Evolutionary conservation across 1,140 invertebrate species (phyloP), one percentile per base, ranked within the genome.

Genomic region (Neodiprion virginianus): DNA sequence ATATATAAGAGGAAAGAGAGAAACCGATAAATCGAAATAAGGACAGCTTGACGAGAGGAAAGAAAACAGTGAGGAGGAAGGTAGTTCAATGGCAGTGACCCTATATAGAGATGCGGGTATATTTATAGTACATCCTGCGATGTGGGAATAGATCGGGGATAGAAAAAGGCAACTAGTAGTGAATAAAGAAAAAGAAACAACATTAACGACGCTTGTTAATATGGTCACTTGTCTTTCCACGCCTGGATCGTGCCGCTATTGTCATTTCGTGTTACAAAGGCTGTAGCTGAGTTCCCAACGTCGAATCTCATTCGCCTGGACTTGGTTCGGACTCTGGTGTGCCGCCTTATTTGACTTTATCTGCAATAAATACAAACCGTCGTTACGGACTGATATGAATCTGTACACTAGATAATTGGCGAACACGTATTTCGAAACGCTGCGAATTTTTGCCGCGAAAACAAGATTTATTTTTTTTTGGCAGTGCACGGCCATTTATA

Each of bases 171-270:
- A 17, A 0, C 53, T 40, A 40, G 28, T 1, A 40, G 28, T 40
- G 0, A 40, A 40, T 3, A 40, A 40, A 40, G 28, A 40, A 40
- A 40, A 40, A 40, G 28, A 40, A 40, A 40, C 5, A 40, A 40
- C 28, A 4, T 40, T 40, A 40, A 40, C 28, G 1, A 40, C 28
- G 28, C 28, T 40, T 40, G 28, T 40, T 40, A 40, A 40, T 40
- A 40, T 40, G 28, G 28, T 61, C 53, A 61, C 53, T 61, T 61
- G 53, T 61, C 53, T 61, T 61, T 61, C 53, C n/a, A 61, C 53
- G 53, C 53, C 53, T 61, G 11, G 11, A n/a, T 61, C 2, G 11
- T 61, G 11, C 53, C 7, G 1, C n/a, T 61, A n/a, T 61, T 61
- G n/a, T n/a, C 11, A 61, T 61, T 61, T 61, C n/a, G 53, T 8